Percentiles rank a stretch among this genome's conserved stretches.
These are phyloP conservation scores for Eutolmus rufibarbis DNA, from an alignment of 2,888 invertebrate genomes.

Conservation along the genomic window DNA sequence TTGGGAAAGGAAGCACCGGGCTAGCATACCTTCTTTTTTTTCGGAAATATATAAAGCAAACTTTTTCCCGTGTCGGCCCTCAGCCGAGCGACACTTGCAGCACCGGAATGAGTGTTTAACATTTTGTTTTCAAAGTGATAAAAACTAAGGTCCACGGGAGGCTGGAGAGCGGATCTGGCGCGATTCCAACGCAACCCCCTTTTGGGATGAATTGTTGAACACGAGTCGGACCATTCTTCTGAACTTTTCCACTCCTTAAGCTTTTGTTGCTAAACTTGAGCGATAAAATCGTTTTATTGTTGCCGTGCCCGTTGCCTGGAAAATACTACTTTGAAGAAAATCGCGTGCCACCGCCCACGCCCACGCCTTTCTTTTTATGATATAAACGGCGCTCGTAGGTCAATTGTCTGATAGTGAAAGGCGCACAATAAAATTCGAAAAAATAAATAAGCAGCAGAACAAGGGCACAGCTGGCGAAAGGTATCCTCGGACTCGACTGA, in stretches of 20 bases:
- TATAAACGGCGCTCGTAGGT: neutral
- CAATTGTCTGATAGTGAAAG: slow-evolving; percentile 17
- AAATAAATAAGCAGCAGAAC: neutral
- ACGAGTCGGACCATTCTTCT: neutral
- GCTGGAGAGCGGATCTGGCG: neutral
- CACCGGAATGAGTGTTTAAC: slow-evolving; percentile 12
- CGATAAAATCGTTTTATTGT: neutral
- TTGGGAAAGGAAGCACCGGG: neutral
- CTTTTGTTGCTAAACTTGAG: neutral
- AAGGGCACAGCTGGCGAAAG: neutral
- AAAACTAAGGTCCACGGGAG: slow-evolving; percentile 1
- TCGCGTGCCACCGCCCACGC: neutral
- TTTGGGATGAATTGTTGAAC: slow-evolving; percentile 18
- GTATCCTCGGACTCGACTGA: neutral
- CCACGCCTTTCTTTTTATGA: neutral
- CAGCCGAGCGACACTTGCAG: neutral
- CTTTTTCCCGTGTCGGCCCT: neutral
- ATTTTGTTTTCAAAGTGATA: slow-evolving; percentile 31
- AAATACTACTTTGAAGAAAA: slow-evolving; percentile 1
- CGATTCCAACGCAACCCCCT: slow-evolving; percentile 1
- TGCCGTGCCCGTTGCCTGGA: neutral
- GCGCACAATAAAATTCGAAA: neutral
- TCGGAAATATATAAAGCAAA: slow-evolving; percentile 5
- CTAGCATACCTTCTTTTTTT: neutral
- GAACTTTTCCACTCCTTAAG: slow-evolving; percentile 8